A percentile compares a stretch with the other conserved stretches of the same genome.
phyloP scores from a whole-genome alignment of 2,888 invertebrate genomes.

The Ischnus inquisitorius region DNA sequence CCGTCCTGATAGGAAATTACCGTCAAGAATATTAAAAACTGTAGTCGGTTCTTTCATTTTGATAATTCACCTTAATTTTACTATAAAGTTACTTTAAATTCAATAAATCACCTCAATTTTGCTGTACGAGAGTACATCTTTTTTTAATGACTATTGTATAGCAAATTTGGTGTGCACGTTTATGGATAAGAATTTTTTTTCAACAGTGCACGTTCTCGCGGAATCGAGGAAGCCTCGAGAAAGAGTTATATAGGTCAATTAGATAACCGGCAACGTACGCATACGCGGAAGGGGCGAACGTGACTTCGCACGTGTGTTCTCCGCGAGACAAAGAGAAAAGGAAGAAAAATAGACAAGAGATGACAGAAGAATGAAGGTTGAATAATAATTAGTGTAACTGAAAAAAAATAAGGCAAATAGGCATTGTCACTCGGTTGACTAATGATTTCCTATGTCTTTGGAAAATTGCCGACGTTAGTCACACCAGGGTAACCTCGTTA shows the following conservation, averaged over 20 bases:
- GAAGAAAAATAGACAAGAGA: neutral
- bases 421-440: slow-evolving; percentile 54
- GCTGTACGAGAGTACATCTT: no score
- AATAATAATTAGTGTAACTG: slow-evolving; percentile 30
- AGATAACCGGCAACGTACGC: slow-evolving; percentile 2
- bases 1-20: no score
- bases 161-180: no score
- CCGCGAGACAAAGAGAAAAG: neutral
- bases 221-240: slow-evolving; percentile 54
- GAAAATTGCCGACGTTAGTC: slow-evolving; percentile 51
- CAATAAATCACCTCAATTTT: no score
- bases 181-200: no score
- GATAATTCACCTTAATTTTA: no score
- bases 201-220: neutral
- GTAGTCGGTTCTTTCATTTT: no score
- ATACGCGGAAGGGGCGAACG: neutral
- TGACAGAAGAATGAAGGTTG: neutral
- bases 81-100: no score
- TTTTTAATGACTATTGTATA: no score
- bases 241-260: slow-evolving; percentile 45
- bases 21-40: no score
- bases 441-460: slow-evolving; percentile 51
- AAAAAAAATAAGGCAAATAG: slow-evolving; percentile 35
- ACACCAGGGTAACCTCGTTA: slow-evolving; percentile 32
- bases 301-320: neutral